phyloP scores from a whole-genome alignment of 1,140 invertebrate species.

The Drosophila parvula region DNA sequence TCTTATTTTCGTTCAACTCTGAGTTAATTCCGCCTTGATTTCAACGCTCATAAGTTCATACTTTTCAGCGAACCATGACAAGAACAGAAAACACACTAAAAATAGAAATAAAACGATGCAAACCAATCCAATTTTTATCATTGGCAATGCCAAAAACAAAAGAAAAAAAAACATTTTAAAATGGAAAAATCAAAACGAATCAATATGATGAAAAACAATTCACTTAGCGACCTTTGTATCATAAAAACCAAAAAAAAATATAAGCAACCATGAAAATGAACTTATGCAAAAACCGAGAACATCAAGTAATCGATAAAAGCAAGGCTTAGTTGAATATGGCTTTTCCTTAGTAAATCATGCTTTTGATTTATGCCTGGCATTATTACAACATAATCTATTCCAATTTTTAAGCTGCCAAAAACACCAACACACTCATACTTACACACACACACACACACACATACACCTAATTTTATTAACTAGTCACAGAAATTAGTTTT shows the following conservation, averaged over 20 bases:
- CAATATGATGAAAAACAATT: conserved; percentile 55
- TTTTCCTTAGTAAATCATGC: conserved; percentile 77
- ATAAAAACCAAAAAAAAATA: conserved; percentile 29
- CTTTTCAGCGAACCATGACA: conserved; percentile 35
- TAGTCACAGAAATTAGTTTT: conserved; percentile 71
- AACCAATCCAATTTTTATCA: conserved; percentile 27
- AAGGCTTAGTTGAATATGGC: conserved; percentile 73
- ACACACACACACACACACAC: conserved; percentile 43
- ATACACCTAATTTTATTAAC: conserved; percentile 49
- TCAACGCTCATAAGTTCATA: conserved; percentile 69
- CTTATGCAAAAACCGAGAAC: conserved; percentile 23
- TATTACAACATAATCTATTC: conserved; percentile 62
- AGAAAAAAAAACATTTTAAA: conserved; percentile 19
- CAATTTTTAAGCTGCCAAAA: conserved; percentile 54
- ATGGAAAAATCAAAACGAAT: conserved; percentile 38
- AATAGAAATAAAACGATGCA: conserved; percentile 15
- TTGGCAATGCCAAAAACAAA: conserved; percentile 47
- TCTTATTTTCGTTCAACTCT: conserved; percentile 24
- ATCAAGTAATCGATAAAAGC: conserved; percentile 53
- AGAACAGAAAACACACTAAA: conserved; percentile 22
- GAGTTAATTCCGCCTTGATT: conserved; percentile 46
- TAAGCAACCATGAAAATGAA: conserved; percentile 37
- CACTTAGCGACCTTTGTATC: conserved; percentile 63
- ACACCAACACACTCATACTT: conserved; percentile 29
- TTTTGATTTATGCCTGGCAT: conserved; percentile 79